Base-by-base conservation (phyloP, 2,888 invertebrate genomes). In the Sinhomidia bicolor region DNA sequence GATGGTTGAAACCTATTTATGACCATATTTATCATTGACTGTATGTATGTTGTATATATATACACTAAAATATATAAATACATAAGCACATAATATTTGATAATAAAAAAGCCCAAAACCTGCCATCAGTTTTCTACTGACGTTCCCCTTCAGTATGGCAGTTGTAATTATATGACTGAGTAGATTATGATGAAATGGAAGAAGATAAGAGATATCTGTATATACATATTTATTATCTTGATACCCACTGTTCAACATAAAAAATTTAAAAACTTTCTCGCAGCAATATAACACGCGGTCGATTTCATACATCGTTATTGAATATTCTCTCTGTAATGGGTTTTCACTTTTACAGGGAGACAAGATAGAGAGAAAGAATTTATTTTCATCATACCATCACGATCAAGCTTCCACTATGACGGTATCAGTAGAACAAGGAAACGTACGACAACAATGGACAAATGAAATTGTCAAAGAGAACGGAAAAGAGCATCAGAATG, bases 181-280 rank as follows among this genome's bases (percentile, higher is more conserved):
- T 9, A 10, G 20, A 12, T 14, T 44, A 20, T 17, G 44, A 23
- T 29, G 23, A 14, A 12, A 36, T 71, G 41, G 71, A 14, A 26
- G 26, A 62, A 71, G 71, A 71, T 71, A 71, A 41, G 71, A 44
- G 71, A 71, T 71, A 71, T 44, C 41, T 71, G 71, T 71, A 44
- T n/a, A n/a, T n/a, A n/a, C n/a, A n/a, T n/a, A n/a, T 71, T 36
- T 36, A 17, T 36, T 36, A 36, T 36, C 44, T 36, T 36, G 36
- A 29, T 44, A 23, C 44, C 71, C 20, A 41, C 20, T 41, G 36
- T n/a, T n/a, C 36, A 71, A 36, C n/a, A n/a, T n/a, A n/a, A n/a
- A n/a, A 44, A 71, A 65, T 65, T 17, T 3, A n/a, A 23, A 36
- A 9, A 29, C 20, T 71, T 71, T 23, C 71, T 41, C 23, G 41